A percentile compares a stretch with the other conserved stretches of the same genome.
These are phyloP conservation scores for Malurus alboscapulatus DNA, from an alignment of 2,113 vertebrate genomes.

Conservation along the genomic window DNA sequence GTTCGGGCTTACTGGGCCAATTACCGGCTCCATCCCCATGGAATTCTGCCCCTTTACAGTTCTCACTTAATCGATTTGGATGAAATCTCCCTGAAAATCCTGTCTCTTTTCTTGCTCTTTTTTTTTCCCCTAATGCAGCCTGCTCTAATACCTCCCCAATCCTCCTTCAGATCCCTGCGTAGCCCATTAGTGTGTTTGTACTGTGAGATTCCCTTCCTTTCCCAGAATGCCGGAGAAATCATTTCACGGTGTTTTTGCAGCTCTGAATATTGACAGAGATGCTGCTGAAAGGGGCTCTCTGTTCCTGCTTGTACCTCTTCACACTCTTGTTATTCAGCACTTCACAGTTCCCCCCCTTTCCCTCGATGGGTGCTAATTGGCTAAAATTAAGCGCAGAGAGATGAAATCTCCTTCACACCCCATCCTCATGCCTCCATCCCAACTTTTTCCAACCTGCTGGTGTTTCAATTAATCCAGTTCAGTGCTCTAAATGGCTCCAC, in stretches of 20 bases:
- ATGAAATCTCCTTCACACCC: neutral
- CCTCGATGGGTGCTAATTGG: slow-evolving; percentile 45
- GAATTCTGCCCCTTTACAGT: slow-evolving; percentile 35
- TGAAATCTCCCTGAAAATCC: slow-evolving; percentile 55
- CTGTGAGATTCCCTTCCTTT: neutral
- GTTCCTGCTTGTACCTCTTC: slow-evolving; percentile 26
- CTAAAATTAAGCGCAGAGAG: neutral
- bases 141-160: slow-evolving; percentile 35
- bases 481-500: neutral
- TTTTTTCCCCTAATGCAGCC: neutral
- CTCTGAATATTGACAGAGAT: slow-evolving; percentile 10
- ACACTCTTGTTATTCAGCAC: neutral
- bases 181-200: slow-evolving; percentile 55
- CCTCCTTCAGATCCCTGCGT: slow-evolving; percentile 4
- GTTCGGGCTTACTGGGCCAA: neutral
- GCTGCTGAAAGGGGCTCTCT: slow-evolving; percentile 18
- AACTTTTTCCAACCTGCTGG: neutral
- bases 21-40: neutral
- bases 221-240: slow-evolving; percentile 17
- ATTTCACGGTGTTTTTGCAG: slow-evolving; percentile 39
- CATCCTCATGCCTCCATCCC: neutral
- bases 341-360: neutral
- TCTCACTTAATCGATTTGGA: slow-evolving; percentile 51
- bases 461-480: neutral
- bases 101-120: slow-evolving; percentile 14